Conservation (phyloP, 1,140 invertebrate species). For the Calliphora vicina region DNA sequence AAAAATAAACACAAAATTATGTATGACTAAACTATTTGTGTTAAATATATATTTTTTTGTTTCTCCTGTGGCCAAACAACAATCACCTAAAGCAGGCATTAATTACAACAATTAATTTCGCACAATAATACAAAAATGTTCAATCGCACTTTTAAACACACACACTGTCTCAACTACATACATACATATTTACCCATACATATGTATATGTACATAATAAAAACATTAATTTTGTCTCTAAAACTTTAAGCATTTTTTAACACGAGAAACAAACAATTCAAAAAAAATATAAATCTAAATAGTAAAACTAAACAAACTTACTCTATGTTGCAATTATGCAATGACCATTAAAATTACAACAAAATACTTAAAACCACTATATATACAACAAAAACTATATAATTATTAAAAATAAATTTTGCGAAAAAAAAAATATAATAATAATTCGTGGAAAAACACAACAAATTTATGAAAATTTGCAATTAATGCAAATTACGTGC, state of each 20-base stretch:
- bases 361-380: not conserved
- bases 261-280: too few relatives aligned
- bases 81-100: slow-evolving; percentile 30
- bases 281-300: too few relatives aligned
- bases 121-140: slow-evolving; percentile 1
- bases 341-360: slow-evolving; percentile 10
- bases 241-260: not conserved
- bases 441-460: slow-evolving; percentile 2
- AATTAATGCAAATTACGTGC: slow-evolving; percentile 33
- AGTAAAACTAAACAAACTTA: too few relatives aligned
- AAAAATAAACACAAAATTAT: too few relatives aligned
- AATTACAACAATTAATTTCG: slow-evolving; percentile 35
- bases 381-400: not conserved
- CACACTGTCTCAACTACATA: not conserved
- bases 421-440: not conserved
- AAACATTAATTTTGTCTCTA: not conserved
- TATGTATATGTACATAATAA: not conserved
- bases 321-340: slow-evolving; percentile 1
- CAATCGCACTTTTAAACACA: slow-evolving; percentile 12
- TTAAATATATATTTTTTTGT: not conserved
- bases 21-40: not conserved
- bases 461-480: slow-evolving; percentile 4
- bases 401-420: slow-evolving; percentile 34
- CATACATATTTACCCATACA: not conserved
- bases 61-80: slow-evolving; percentile 23